A percentile compares a stretch with the other conserved stretches of the same genome.
Conservation (phyloP, 2,888 invertebrate genomes). For the Digitonthophagus gazella region DNA sequence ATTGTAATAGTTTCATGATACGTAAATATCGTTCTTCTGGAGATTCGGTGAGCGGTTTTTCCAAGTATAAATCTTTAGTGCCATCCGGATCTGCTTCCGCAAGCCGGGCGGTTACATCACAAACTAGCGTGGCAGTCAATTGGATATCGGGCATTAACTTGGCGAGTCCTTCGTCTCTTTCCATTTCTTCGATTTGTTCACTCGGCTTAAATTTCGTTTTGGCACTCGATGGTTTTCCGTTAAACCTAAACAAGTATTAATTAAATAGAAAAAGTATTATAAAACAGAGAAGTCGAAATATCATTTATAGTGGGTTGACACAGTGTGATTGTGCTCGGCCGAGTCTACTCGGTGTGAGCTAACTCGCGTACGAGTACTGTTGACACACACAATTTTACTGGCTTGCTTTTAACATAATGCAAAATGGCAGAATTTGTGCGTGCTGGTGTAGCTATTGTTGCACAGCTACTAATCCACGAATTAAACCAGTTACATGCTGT, state of each 20-base stretch:
- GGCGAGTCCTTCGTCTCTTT: conserved; percentile 87
- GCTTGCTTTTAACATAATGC: no score
- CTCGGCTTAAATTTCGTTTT: conserved; percentile 42
- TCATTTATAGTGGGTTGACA: no score
- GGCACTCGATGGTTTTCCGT: conserved; percentile 37
- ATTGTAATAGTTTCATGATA: conserved; percentile 86
- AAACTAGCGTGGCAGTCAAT: conserved; percentile 59
- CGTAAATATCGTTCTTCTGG: conserved; percentile 78
- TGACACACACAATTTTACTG: no score
- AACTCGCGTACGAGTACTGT: no score
- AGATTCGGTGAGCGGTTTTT: conserved; percentile 56
- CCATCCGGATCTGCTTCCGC: conserved; percentile 47
- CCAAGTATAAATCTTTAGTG: conserved; percentile 45
- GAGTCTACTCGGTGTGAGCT: no score
- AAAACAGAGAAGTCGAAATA: not conserved
- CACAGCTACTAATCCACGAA: no score
- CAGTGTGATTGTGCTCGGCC: no score
- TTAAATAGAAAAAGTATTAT: no score
- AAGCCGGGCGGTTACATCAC: conserved; percentile 50
- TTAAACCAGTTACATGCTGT: no score
- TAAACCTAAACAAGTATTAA: conserved; percentile 36
- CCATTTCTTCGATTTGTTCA: conserved; percentile 61
- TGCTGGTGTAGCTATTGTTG: no score
- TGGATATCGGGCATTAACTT: conserved; percentile 89
- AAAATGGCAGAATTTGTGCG: no score